A percentile compares a stretch with the other conserved stretches of the same genome.
phyloP scores from a whole-genome alignment of 2,888 invertebrate species.

The Lingula anatina region DNA sequence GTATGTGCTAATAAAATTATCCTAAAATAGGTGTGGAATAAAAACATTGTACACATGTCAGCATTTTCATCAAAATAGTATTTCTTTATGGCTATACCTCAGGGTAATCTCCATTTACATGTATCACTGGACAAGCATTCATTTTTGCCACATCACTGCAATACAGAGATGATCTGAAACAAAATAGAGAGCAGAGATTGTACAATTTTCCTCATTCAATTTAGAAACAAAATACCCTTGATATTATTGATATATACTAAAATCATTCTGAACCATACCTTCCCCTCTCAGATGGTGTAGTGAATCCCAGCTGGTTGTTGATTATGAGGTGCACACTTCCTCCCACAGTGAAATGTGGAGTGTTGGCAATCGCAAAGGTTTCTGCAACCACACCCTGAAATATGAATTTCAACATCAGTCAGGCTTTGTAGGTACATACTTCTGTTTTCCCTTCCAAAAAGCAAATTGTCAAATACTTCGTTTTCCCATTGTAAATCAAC shows the following conservation, averaged over 20 bases:
- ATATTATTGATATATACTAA: constrained; percentile 21
- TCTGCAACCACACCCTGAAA: constrained; percentile 83
- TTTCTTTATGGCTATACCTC: constrained; percentile 63
- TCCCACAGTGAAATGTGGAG: constrained; percentile 86
- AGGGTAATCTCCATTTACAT: constrained; percentile 91
- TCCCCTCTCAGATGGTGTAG: constrained; percentile 75
- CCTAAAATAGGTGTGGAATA: no score
- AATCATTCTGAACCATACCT: constrained; percentile 59
- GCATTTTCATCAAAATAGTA: not conserved
- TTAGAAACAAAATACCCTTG: no score
- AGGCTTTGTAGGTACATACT: no score
- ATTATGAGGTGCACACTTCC: constrained; percentile 89
- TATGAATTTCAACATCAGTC: no score
- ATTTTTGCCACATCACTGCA: constrained; percentile 87
- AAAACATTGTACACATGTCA: not conserved
- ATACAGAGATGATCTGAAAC: constrained; percentile 60
- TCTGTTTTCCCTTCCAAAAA: no score
- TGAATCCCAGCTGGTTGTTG: constrained; percentile 86
- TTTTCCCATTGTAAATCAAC: no score
- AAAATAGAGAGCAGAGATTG: not conserved
- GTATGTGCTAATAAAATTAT: no score
- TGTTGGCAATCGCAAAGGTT: constrained; percentile 73
- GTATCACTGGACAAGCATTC: constrained; percentile 83
- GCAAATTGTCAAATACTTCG: no score
- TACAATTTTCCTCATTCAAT: not conserved